phyloP scores from a whole-genome alignment of 2,888 invertebrate genomes.

The Mantis religiosa region DNA sequence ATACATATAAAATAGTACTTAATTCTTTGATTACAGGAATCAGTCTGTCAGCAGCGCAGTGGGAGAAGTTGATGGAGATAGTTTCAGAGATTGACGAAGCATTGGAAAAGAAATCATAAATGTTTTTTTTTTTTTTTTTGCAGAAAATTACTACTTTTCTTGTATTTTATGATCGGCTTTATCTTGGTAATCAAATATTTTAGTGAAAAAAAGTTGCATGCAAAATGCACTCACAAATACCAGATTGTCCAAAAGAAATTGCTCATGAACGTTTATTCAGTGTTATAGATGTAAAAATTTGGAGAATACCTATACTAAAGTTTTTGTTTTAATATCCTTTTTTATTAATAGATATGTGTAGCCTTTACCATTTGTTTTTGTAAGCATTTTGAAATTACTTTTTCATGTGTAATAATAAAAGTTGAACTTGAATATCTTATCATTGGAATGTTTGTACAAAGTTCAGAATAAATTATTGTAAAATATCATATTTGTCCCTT shows the following conservation, averaged over 20 bases:
- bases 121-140: neutral
- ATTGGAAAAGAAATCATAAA: conserved; percentile 41
- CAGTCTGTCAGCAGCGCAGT: conserved; percentile 68
- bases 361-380: too few relatives aligned
- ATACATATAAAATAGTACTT: too few relatives aligned
- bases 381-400: neutral
- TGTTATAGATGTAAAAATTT: too few relatives aligned
- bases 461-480: conserved; percentile 63
- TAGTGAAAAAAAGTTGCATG: neutral
- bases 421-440: neutral
- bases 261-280: too few relatives aligned
- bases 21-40: conserved; percentile 52
- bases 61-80: conserved; percentile 66
- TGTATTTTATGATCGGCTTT: neutral
- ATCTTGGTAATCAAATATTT: neutral
- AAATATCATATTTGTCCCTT: conserved; percentile 75
- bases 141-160: neutral
- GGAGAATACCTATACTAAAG: too few relatives aligned
- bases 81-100: conserved; percentile 67
- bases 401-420: neutral
- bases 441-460: neutral
- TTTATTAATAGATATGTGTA: too few relatives aligned
- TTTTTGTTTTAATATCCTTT: too few relatives aligned
- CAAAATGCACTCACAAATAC: neutral
- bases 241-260: too few relatives aligned